These are phyloP conservation scores for Linurgus olivaceus DNA, from an alignment of 2,797 vertebrate species.

Conservation along the genomic window DNA sequence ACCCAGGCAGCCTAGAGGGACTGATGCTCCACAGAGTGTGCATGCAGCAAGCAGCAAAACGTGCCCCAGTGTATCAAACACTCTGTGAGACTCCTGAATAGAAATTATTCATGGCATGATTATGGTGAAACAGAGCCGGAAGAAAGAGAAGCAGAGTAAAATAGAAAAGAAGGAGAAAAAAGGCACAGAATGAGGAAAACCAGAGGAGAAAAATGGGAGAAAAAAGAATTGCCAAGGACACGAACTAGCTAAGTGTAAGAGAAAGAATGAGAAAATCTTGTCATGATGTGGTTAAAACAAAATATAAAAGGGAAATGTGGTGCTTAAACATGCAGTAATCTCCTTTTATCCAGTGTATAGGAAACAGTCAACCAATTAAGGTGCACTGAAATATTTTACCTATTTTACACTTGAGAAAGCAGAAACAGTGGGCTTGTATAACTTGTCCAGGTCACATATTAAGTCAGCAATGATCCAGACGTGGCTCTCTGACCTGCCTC, in stretches of 20 bases:
- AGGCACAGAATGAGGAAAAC: neutral
- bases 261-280: neutral
- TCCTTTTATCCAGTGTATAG: neutral
- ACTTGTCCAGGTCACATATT: neutral
- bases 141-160: neutral
- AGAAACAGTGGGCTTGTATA: constrained; percentile 41
- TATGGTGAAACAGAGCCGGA: neutral
- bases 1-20: neutral
- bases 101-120: neutral
- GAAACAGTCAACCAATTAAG: constrained; percentile 18
- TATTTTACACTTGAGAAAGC: constrained; percentile 48
- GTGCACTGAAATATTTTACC: constrained; percentile 8
- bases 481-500: neutral
- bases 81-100: neutral
- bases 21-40: neutral
- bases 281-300: neutral
- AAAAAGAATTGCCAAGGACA: neutral
- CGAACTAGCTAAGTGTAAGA: neutral
- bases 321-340: neutral
- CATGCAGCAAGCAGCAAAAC: neutral
- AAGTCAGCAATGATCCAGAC: constrained; percentile 15
- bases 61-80: neutral
- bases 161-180: neutral
- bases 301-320: neutral
- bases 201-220: neutral